Conservation (phyloP, 2,888 invertebrate genomes). For the Sinohyriopsis cumingii region DNA sequence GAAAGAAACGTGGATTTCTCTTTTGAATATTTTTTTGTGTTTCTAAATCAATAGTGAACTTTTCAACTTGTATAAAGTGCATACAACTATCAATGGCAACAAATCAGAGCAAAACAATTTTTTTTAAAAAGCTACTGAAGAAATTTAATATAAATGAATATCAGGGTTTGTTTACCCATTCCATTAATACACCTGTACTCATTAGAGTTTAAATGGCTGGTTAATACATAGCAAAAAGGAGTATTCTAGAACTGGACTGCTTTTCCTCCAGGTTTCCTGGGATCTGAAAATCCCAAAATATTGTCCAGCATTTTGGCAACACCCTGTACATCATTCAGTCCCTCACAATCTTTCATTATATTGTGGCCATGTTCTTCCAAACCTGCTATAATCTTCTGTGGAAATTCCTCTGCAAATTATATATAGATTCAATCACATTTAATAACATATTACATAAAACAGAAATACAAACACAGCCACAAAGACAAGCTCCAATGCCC, state of each 20-base stretch:
- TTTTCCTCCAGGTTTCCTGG: slow-evolving; percentile 42
- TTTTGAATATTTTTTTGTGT: too few species aligned
- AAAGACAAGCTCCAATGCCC: neutral
- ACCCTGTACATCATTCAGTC: slow-evolving; percentile 49
- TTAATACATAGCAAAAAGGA: neutral
- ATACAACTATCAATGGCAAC: too few species aligned
- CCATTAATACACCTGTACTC: too few species aligned
- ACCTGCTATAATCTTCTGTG: slow-evolving; percentile 29
- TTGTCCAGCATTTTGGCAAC: slow-evolving; percentile 57
- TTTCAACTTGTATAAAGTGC: too few species aligned
- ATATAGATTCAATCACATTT: neutral
- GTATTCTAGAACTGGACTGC: slow-evolving; percentile 34
- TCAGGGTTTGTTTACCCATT: too few species aligned
- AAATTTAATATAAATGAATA: too few species aligned
- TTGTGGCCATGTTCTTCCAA: slow-evolving; percentile 46
- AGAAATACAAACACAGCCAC: neutral
- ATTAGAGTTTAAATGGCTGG: too few species aligned
- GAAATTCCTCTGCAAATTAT: slow-evolving; percentile 38
- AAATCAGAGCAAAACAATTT: too few species aligned
- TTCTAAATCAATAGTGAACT: too few species aligned
- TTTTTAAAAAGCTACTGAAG: too few species aligned
- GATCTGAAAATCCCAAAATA: slow-evolving; percentile 51
- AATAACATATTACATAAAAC: neutral
- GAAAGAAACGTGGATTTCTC: too few species aligned
- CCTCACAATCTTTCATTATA: slow-evolving; percentile 34